Evolutionary conservation across 2,888 invertebrate genomes (phyloP).

Genomic region (Omphaloscelis lunosa): DNA sequence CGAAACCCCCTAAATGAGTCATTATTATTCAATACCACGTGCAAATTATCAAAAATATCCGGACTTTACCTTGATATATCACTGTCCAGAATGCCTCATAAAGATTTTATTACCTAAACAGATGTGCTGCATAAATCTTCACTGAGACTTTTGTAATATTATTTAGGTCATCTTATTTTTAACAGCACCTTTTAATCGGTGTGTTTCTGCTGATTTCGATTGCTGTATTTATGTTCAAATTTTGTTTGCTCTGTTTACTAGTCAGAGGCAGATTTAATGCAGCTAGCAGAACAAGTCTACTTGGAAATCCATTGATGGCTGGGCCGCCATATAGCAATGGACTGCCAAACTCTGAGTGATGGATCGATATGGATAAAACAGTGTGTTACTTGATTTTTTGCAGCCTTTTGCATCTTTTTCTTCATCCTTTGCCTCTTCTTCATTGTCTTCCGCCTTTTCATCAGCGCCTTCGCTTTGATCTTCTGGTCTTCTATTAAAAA

Average conservation of each 20-base stretch:
- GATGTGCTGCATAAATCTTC: constrained; percentile 48
- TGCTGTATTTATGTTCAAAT: neutral
- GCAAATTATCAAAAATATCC: constrained; percentile 25
- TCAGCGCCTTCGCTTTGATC: constrained; percentile 70
- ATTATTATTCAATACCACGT: constrained; percentile 1
- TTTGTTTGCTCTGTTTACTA: neutral
- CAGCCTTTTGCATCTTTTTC: constrained; percentile 64
- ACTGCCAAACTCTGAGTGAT: neutral
- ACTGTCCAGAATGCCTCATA: constrained; percentile 34
- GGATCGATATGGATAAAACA: neutral
- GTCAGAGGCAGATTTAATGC: neutral
- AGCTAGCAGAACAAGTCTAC: neutral
- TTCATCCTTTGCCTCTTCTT: constrained; percentile 62
- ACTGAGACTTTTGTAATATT: constrained; percentile 20
- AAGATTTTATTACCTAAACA: constrained; percentile 59
- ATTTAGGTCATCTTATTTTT: constrained; percentile 43
- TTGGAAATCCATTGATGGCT: neutral
- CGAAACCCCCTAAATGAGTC: neutral
- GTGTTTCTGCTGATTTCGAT: constrained; percentile 4
- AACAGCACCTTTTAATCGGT: neutral
- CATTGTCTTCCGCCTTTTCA: constrained; percentile 67
- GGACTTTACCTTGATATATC: constrained; percentile 14
- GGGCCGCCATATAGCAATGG: neutral
- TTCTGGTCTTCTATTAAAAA: constrained; percentile 75
- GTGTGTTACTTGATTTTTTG: constrained; percentile 70